Evolutionary conservation across 2,888 invertebrate species (phyloP).

Genomic region (Linnaemya tessellans): DNA sequence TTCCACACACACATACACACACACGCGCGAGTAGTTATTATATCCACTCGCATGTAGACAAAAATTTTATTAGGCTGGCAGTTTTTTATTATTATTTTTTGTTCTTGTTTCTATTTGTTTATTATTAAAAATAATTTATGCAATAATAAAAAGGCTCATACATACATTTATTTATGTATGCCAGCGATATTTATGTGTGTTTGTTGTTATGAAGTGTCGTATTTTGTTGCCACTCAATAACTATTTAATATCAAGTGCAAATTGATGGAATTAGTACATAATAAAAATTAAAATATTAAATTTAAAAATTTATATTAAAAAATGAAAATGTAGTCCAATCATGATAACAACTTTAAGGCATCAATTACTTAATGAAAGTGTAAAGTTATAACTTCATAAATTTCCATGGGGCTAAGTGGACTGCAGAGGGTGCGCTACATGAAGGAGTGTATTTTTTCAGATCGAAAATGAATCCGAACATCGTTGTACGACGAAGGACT

Average conservation of each 20-base stretch:
- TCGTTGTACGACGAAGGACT: no score
- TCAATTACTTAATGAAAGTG: conserved; percentile 47
- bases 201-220: conserved; percentile 24
- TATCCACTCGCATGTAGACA: conserved; percentile 23
- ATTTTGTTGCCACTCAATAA: conserved; percentile 60
- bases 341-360: conserved; percentile 45
- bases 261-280: conserved; percentile 60
- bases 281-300: conserved; percentile 54
- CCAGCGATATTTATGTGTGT: not conserved
- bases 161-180: not conserved
- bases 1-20: no score
- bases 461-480: no score
- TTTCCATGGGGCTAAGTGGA: not conserved
- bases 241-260: conserved; percentile 48
- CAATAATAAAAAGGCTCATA: conserved; percentile 22
- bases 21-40: not conserved
- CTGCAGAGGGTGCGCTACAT: not conserved
- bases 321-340: conserved; percentile 42
- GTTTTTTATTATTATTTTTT: conserved; percentile 4
- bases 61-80: conserved; percentile 27
- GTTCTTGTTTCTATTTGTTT: not conserved
- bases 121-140: conserved; percentile 51
- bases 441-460: no score
- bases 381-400: not conserved
- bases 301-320: not conserved